These are phyloP conservation scores for Heliconius congener DNA, from an alignment of 1,140 invertebrate genomes.

Conservation along the genomic window DNA sequence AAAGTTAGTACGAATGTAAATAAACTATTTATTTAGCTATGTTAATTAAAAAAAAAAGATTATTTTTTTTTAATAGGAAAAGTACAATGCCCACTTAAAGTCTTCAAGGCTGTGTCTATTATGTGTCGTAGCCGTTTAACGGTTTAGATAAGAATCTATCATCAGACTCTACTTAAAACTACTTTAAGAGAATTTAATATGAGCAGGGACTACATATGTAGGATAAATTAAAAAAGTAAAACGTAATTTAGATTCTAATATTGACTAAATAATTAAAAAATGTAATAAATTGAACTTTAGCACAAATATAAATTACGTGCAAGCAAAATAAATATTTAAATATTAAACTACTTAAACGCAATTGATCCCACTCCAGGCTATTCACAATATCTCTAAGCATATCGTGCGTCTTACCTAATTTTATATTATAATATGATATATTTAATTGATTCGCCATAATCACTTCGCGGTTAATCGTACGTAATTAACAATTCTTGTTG, in stretches of 20 bases:
- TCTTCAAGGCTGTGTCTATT: slow-evolving; percentile 2
- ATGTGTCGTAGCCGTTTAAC: slow-evolving; percentile 1
- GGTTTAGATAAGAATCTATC: background rate
- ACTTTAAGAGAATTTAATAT: background rate
- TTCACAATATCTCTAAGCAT: slow-evolving; percentile 54
- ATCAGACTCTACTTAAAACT: background rate
- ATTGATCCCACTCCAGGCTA: slow-evolving; percentile 78
- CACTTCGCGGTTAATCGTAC: slow-evolving; percentile 13
- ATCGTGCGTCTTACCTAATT: slow-evolving; percentile 36
- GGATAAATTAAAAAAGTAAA: background rate
- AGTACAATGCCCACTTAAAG: background rate
- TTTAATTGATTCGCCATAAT: slow-evolving; percentile 34
- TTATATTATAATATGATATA: slow-evolving; percentile 33
- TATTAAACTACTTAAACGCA: slow-evolving; percentile 71
- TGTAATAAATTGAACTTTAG: slow-evolving; percentile 2
- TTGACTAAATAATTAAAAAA: background rate
- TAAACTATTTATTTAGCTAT: background rate
- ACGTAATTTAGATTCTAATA: background rate
- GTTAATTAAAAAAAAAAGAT: background rate
- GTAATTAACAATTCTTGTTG: slow-evolving; percentile 23
- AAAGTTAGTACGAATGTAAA: background rate
- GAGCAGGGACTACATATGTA: background rate
- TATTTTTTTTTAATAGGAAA: background rate
- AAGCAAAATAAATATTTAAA: slow-evolving; percentile 35
- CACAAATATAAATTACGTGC: background rate